phyloP scores from a whole-genome alignment of 2,797 vertebrate species.

The Typhlichthys eigenmanni region DNA sequence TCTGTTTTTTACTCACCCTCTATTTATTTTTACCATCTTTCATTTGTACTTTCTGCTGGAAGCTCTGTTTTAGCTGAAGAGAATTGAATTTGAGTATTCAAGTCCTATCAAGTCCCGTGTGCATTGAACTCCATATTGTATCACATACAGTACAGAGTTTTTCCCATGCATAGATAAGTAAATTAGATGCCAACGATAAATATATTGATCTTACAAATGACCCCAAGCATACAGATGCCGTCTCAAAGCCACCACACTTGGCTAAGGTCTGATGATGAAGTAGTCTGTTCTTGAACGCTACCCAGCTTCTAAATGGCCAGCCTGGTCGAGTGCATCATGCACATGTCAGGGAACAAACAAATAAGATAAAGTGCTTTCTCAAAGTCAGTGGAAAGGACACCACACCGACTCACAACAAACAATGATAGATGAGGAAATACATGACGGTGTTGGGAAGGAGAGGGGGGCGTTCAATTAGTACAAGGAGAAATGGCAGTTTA shows the following conservation, averaged over 20 bases:
- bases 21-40: too few relatives aligned
- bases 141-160: constrained; percentile 7
- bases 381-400: constrained; percentile 79
- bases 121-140: neutral
- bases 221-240: constrained; percentile 46
- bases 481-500: constrained; percentile 74
- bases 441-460: constrained; percentile 56
- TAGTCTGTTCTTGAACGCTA: constrained; percentile 62
- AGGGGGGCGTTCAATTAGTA: constrained; percentile 72
- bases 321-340: constrained; percentile 72
- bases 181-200: constrained; percentile 68
- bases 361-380: constrained; percentile 80
- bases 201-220: constrained; percentile 64
- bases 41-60: too few relatives aligned
- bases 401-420: constrained; percentile 65
- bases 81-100: too few relatives aligned
- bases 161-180: constrained; percentile 36
- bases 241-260: constrained; percentile 40
- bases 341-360: constrained; percentile 79
- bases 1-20: too few relatives aligned
- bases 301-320: constrained; percentile 70
- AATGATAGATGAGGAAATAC: constrained; percentile 75
- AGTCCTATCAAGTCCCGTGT: neutral
- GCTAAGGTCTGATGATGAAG: constrained; percentile 55
- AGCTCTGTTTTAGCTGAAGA: too few relatives aligned